Percentiles rank a stretch among this genome's conserved stretches.
Evolutionary conservation across 2,113 vertebrate genomes (phyloP).

Genomic region (Xiphias gladius): DNA sequence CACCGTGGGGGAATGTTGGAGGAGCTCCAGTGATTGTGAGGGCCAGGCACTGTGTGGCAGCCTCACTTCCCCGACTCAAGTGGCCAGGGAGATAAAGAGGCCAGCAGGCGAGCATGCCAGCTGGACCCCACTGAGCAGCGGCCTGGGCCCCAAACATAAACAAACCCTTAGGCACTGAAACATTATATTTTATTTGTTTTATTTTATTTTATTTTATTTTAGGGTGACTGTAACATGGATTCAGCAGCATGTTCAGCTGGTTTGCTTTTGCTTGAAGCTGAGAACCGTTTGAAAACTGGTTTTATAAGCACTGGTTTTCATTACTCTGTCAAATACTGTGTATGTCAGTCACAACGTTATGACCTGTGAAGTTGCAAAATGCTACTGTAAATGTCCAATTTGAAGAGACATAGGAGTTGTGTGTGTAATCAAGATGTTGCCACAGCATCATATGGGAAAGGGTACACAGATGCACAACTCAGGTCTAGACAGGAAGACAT

Average conservation of each 20-base stretch:
- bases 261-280: neutral
- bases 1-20: conserved; percentile 69
- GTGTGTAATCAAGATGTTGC: conserved; percentile 18
- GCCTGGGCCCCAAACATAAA: conserved; percentile 22
- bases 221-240: conserved; percentile 17
- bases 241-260: neutral
- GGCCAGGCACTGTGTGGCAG: conserved; percentile 62
- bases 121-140: conserved; percentile 41
- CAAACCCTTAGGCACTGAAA: conserved; percentile 3
- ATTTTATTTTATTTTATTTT: too few relatives aligned
- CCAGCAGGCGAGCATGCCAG: conserved; percentile 60
- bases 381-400: neutral
- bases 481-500: conserved; percentile 84
- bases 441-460: conserved; percentile 30
- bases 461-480: conserved; percentile 33
- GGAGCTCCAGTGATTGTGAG: conserved; percentile 83
- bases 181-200: neutral
- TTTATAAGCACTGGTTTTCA: neutral
- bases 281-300: neutral
- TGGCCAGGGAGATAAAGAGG: conserved; percentile 75
- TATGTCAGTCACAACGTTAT: neutral
- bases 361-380: neutral
- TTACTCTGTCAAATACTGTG: neutral
- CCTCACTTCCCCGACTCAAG: conserved; percentile 76
- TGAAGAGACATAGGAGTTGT: neutral